Evolutionary conservation across 1,140 invertebrate species (phyloP).

Genomic region (Chionoecetes opilio): DNA sequence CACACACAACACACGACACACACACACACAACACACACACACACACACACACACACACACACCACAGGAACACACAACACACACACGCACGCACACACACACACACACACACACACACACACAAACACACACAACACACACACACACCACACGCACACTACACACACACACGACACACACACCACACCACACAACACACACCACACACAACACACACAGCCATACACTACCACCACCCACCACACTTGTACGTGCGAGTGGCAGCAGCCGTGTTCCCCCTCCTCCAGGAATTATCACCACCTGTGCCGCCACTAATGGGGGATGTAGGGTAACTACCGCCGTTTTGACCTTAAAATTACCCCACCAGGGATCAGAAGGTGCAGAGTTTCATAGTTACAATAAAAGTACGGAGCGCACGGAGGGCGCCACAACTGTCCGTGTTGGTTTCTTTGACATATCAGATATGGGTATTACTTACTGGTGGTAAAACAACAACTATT

Average conservation of each 20-base stretch:
- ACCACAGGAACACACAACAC: too few species aligned
- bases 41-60: too few species aligned
- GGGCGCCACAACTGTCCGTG: too few species aligned
- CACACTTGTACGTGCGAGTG: neutral
- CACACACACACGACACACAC: slow-evolving; percentile 23
- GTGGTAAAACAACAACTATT: neutral
- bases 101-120: too few species aligned
- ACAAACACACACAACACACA: slow-evolving; percentile 2
- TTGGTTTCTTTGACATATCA: too few species aligned
- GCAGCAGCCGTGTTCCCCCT: slow-evolving; percentile 11
- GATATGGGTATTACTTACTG: neutral
- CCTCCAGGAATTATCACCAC: neutral
- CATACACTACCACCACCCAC: neutral
- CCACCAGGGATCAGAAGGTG: neutral
- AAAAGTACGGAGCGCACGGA: too few species aligned
- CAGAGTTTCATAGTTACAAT: neutral
- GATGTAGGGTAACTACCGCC: neutral
- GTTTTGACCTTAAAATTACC: slow-evolving; percentile 7
- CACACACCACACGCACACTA: too few species aligned
- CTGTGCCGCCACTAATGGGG: neutral
- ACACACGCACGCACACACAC: too few species aligned
- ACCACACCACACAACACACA: slow-evolving; percentile 28
- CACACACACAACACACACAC: too few species aligned
- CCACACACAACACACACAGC: neutral
- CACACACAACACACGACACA: too few species aligned